Evolutionary conservation across 2,888 invertebrate genomes (phyloP).

Genomic region (Xanthia togata): DNA sequence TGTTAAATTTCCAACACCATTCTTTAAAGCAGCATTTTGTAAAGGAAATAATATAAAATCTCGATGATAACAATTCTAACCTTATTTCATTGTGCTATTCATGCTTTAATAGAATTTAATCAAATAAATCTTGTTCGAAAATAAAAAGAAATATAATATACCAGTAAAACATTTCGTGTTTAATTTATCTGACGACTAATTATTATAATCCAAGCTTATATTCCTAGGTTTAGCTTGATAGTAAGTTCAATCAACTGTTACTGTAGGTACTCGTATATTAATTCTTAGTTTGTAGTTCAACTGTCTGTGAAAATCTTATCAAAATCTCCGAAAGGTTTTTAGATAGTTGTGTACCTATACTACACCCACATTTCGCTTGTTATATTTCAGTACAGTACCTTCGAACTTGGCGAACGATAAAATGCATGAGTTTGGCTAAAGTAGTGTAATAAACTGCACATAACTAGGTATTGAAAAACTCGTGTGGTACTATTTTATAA

Average conservation of each 20-base stretch:
- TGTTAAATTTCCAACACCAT: background rate
- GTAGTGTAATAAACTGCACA: background rate
- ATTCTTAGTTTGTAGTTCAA: background rate
- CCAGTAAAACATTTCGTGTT: background rate
- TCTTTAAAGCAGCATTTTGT: background rate
- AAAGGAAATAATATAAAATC: background rate
- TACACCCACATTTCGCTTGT: background rate
- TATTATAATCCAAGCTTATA: background rate
- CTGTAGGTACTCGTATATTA: too few species aligned
- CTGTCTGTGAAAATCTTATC: background rate
- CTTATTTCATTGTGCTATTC: background rate
- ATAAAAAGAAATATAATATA: too few species aligned
- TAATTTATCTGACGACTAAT: background rate
- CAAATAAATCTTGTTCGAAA: too few species aligned
- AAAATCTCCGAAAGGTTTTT: background rate
- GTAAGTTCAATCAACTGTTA: background rate
- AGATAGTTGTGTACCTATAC: background rate
- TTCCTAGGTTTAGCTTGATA: background rate
- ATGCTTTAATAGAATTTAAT: background rate
- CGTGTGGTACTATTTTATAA: too few species aligned
- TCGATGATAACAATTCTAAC: background rate
- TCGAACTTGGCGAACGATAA: background rate
- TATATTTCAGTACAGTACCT: background rate
- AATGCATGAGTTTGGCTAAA: background rate
- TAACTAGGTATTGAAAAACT: background rate